Conservation (phyloP, 1,140 invertebrate species). For the Drosophila punjabiensis region DNA sequence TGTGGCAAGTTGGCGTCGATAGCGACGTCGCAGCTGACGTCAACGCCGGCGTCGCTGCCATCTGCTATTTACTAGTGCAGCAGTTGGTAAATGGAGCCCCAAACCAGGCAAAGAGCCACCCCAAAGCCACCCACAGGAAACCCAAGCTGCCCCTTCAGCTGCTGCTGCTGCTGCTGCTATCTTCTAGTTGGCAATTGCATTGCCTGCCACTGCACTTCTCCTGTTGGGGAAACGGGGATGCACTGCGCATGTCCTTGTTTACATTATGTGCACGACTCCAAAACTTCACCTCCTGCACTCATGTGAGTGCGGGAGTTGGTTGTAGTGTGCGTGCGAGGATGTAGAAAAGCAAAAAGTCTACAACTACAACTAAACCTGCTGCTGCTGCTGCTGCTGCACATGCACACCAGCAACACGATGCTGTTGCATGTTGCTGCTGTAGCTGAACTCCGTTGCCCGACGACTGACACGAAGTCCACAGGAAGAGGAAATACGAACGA, state of each 20-base stretch:
- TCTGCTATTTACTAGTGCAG: conserved; percentile 62
- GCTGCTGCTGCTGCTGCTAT: conserved; percentile 58
- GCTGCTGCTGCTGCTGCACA: conserved; percentile 56
- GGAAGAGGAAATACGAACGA: conserved; percentile 11
- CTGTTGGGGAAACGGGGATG: conserved; percentile 68
- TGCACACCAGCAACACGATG: conserved; percentile 37
- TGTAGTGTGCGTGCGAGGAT: conserved; percentile 44
- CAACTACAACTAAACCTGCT: conserved; percentile 73
- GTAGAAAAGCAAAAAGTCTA: conserved; percentile 81
- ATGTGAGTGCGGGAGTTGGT: conserved; percentile 15
- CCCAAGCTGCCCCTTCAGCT: conserved; percentile 20
- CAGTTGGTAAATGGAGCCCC: conserved; percentile 47
- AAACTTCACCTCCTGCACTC: conserved; percentile 44
- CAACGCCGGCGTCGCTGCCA: conserved; percentile 35
- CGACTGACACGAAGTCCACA: conserved; percentile 23
- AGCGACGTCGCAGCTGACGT: conserved; percentile 24
- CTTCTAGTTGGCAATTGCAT: conserved; percentile 82
- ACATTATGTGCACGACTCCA: conserved; percentile 74
- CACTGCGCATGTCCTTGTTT: conserved; percentile 81
- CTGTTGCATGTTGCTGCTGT: conserved; percentile 63
- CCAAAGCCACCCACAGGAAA: conserved; percentile 14
- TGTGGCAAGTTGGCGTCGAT: conserved; percentile 76
- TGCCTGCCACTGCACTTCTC: conserved; percentile 76
- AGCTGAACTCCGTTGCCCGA: conserved; percentile 61
- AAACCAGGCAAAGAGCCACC: neutral